These are phyloP conservation scores for Graphium colonna DNA, from an alignment of 2,888 invertebrate species.

Conservation along the genomic window DNA sequence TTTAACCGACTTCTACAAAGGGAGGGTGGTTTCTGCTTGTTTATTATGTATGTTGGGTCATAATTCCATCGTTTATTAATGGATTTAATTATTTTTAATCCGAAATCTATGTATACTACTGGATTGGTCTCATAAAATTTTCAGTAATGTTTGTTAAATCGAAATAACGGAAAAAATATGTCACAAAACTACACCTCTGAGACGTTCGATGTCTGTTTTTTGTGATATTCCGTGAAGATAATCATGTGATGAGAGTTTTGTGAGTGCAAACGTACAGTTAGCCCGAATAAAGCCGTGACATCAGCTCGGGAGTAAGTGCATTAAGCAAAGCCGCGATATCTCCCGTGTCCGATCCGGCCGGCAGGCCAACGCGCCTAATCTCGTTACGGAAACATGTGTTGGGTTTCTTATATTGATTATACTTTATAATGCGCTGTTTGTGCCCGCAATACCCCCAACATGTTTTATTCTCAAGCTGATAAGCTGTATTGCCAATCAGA, in stretches of 20 bases:
- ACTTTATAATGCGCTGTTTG: constrained; percentile 9
- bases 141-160: no score
- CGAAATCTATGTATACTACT: not conserved
- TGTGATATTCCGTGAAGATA: no score
- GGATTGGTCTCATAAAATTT: not conserved
- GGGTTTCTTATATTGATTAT: constrained; percentile 23
- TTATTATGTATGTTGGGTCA: no score
- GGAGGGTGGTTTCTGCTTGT: no score
- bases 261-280: constrained; percentile 5
- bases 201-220: no score
- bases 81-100: not conserved
- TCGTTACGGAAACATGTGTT: constrained; percentile 23
- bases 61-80: no score
- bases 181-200: no score
- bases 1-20: no score
- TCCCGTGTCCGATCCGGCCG: constrained; percentile 17
- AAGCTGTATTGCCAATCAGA: no score
- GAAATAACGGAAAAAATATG: no score
- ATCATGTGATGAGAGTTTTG: not conserved
- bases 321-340: constrained; percentile 22
- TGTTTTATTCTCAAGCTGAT: no score
- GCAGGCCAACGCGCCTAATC: constrained; percentile 19
- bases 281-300: constrained; percentile 23
- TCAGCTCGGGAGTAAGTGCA: constrained; percentile 23
- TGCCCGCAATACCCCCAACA: not conserved